Base-by-base conservation (phyloP, 2,888 invertebrate genomes). In the Bombyx huttoni region DNA sequence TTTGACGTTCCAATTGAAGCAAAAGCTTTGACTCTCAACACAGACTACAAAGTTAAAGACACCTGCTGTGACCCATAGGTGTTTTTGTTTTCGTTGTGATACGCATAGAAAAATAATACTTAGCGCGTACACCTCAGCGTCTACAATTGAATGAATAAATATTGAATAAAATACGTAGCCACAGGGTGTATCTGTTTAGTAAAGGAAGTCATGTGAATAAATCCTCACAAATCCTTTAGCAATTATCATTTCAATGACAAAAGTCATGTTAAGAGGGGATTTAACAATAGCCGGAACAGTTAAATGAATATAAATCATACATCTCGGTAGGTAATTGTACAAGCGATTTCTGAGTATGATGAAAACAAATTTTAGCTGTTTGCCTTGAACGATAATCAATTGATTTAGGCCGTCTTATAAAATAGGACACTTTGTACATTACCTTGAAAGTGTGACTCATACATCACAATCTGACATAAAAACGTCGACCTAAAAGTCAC, bases 171-270 rank as follows among this genome's bases (percentile, higher is more conserved):
- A 58, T 56, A 53, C 61, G 56, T 82, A 87, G 84, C 86, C 86
- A 86, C 84, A 87, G 87, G 87, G 87, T 77, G 85, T 87, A 87
- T 87, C 87, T 81, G 70, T 74, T 76, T 78, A 80, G 80, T 82
- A 73, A 78, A 80, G 71, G 75, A 67, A 84, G 72, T 83, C 75
- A 81, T 73, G 81, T 84, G 85, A 86, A 83, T 82, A 78, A 81
- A 73, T 81, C 75, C 66, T 71, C 73, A 83, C 76, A 81, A 88
- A 84, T 85, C 85, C 81, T 86, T 86, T 75, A 74, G 67, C 72
- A 73, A 83, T 88, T 87, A 85, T 88, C 87, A 88, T 87, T 87
- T 84, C 67, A 85, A 86, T 86, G 81, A 86, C 79, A 85, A 77
- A 81, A 83, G 78, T 83, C 78, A 79, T 75, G 68, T 74, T 73